These are phyloP conservation scores for Cephus pulcher DNA, from an alignment of 2,888 invertebrate genomes.

Conservation along the genomic window DNA sequence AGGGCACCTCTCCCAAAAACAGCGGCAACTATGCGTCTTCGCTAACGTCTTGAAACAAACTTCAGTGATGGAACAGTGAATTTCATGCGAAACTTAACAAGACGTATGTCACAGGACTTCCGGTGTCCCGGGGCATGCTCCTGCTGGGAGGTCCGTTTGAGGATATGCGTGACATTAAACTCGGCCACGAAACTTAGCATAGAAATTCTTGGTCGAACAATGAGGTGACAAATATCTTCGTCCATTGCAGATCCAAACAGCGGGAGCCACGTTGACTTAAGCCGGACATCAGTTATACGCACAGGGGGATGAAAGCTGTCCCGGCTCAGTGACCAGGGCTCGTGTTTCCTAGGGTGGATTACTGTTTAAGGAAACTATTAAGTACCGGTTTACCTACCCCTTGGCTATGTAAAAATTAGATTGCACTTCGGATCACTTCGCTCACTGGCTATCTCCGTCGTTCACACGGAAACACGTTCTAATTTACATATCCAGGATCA, in stretches of 20 bases:
- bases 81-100: slow-evolving; percentile 14
- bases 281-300: slow-evolving; percentile 54
- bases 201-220: slow-evolving; percentile 53
- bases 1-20: background rate
- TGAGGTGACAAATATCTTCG: slow-evolving; percentile 63
- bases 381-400: background rate
- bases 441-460: background rate
- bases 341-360: slow-evolving; percentile 31
- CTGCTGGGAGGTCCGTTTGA: slow-evolving; percentile 26
- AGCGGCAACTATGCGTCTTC: background rate
- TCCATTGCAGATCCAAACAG: slow-evolving; percentile 30
- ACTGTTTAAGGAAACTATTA: slow-evolving; percentile 33
- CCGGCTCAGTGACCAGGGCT: slow-evolving; percentile 31
- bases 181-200: slow-evolving; percentile 51
- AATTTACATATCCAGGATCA: background rate
- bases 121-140: slow-evolving; percentile 21
- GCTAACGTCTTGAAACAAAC: background rate
- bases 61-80: background rate
- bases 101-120: slow-evolving; percentile 43
- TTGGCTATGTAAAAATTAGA: background rate
- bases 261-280: slow-evolving; percentile 47
- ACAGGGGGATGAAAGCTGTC: slow-evolving; percentile 11
- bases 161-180: slow-evolving; percentile 66
- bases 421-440: background rate
- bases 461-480: background rate